Conservation (phyloP, 2,797 vertebrate genomes). For the Artibeus jamaicensis region DNA sequence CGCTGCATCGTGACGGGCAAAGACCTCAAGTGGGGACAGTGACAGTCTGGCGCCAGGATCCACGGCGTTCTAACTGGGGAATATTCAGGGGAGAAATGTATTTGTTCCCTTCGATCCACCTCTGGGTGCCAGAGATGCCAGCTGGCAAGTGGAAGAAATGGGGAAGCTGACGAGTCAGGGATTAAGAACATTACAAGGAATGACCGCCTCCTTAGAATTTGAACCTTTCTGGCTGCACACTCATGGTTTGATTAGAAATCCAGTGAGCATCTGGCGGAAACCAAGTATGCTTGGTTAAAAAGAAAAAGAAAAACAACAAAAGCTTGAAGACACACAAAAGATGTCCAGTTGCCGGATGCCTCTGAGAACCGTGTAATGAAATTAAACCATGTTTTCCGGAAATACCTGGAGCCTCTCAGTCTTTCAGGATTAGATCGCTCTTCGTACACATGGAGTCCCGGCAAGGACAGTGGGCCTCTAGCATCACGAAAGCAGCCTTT, state of each 20-base stretch:
- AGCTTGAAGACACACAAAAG: background rate
- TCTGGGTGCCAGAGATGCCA: background rate
- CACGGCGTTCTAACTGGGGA: background rate
- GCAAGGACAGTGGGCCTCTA: background rate
- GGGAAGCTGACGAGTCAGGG: background rate
- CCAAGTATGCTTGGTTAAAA: background rate
- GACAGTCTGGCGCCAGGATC: background rate
- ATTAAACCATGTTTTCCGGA: slow-evolving; percentile 38
- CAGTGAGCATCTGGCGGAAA: background rate
- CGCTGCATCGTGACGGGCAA: background rate
- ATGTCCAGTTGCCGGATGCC: background rate
- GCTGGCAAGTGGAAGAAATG: background rate
- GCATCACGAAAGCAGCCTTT: background rate
- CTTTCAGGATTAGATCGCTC: slow-evolving; percentile 28
- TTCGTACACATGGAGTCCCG: background rate
- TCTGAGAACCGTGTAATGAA: slow-evolving; percentile 35
- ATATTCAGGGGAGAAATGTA: slow-evolving; percentile 29
- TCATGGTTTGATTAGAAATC: background rate
- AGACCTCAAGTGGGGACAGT: background rate
- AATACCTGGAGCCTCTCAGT: slow-evolving; percentile 25
- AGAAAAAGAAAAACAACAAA: background rate
- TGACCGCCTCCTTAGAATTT: background rate
- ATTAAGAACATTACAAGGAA: background rate
- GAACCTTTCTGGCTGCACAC: background rate
- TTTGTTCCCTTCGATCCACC: slow-evolving; percentile 24